Base-by-base conservation (phyloP, 2,797 vertebrate genomes). In the Hydrocynus forskahlii region DNA sequence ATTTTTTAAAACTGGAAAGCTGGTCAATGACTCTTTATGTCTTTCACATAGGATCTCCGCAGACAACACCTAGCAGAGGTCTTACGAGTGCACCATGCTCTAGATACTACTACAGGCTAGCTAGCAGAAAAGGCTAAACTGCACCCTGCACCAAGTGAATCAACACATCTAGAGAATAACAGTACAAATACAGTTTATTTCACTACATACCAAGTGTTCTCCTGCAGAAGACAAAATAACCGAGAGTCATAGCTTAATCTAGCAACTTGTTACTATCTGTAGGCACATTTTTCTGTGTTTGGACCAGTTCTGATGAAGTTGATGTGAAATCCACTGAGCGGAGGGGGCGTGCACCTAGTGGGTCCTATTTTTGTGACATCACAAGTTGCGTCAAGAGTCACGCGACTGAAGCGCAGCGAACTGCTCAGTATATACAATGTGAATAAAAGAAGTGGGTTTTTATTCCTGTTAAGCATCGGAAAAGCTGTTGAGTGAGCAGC, bases 321-420 rank as follows among this genome's bases (percentile, higher is more conserved):
- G 52, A 67, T 79, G 10, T 75, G 25, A 21, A 74, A 68, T 10
- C 8, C 71, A 70, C 38, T 74, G 78, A 78, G 72, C 35, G 6
- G 45, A 45, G 62, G 1, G 21, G 67, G 3, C 29, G 21, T n/a
- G 21, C 19, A 13, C 48, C 9, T 5, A 2, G 63, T 16, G 66
- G 54, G 68, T 75, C 74, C 21, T 60, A 21, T 63, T 17, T 70
- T 14, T 5, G 1, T 78, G 77, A 82, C 79, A 2, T 60, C 40
- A 72, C 23, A 16, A 0, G 43, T 1, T 12, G 19, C 45, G 40
- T n/a, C 13, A 19, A 2, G 14, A n/a, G 23, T 19, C 59, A 72
- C 75, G 59, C 76, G 57, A 23, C 5, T 7, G 4, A 48, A 12
- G 14, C 9, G 12, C 40, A 29, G 29, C 29, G 29, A 3, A 29